Evolutionary conservation across 2,113 vertebrate species (phyloP).

Genomic region (Rhinolophus ferrumequinum): DNA sequence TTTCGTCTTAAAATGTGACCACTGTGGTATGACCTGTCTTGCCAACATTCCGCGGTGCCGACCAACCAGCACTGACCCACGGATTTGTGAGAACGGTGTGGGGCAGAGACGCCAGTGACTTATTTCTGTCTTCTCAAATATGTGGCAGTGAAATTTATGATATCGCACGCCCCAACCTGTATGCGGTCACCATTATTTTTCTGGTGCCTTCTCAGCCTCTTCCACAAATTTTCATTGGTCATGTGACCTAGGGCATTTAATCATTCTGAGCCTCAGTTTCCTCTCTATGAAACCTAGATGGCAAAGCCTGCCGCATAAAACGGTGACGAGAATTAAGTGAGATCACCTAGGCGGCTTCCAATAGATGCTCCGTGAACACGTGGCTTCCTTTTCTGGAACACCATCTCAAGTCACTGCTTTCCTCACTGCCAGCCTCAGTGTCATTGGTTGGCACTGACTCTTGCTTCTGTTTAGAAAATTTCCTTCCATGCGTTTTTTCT

Average conservation of each 20-base stretch:
- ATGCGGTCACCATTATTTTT: background rate
- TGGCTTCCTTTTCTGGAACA: background rate
- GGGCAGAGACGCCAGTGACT: conserved; percentile 1
- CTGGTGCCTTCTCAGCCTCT: background rate
- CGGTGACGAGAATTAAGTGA: background rate
- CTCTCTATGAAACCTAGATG: conserved; percentile 41
- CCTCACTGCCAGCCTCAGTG: background rate
- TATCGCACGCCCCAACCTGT: background rate
- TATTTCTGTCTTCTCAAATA: conserved; percentile 49
- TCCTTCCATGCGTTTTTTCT: background rate
- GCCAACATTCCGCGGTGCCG: background rate
- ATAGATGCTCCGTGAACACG: background rate
- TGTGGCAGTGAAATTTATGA: background rate
- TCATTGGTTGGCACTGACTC: background rate
- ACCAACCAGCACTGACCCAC: background rate
- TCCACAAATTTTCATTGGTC: background rate
- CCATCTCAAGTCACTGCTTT: background rate
- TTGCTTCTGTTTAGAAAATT: background rate
- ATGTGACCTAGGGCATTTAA: background rate
- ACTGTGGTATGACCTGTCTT: background rate
- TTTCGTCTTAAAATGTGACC: conserved; percentile 12
- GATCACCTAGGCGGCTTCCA: background rate
- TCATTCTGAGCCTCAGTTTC: conserved; percentile 41
- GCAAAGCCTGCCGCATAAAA: conserved; percentile 33
- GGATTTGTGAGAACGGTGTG: background rate